Conservation (phyloP, 2,113 vertebrate genomes). For the Austrofundulus limnaeus region DNA sequence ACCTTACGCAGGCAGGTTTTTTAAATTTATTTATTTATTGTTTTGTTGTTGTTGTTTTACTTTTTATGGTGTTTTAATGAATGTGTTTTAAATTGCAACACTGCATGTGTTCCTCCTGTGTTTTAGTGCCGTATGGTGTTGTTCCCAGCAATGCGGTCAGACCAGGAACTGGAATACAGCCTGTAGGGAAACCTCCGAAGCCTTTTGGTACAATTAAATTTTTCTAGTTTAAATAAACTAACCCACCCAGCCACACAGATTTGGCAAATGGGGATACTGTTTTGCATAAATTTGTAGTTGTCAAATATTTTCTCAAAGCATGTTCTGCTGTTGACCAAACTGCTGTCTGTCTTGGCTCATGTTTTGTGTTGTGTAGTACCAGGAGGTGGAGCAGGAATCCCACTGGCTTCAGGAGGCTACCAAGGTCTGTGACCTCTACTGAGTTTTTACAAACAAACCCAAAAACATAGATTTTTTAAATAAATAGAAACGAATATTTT, state of each 20-base stretch:
- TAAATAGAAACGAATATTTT: neutral
- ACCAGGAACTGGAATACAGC: constrained; percentile 50
- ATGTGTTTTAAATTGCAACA: neutral
- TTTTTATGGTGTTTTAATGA: neutral
- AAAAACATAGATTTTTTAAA: too few relatives aligned
- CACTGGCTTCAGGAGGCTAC: constrained; percentile 60
- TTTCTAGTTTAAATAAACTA: neutral
- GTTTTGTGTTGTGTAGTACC: constrained; percentile 26
- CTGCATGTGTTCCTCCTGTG: constrained; percentile 6
- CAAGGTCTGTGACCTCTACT: too few relatives aligned
- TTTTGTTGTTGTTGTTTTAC: too few relatives aligned
- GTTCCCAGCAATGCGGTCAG: too few relatives aligned
- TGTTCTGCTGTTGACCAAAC: neutral
- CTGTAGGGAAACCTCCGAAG: constrained; percentile 75
- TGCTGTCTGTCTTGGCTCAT: neutral
- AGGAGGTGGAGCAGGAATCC: constrained; percentile 59
- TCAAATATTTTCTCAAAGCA: neutral
- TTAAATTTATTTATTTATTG: too few relatives aligned
- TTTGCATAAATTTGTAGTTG: too few relatives aligned
- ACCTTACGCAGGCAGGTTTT: constrained; percentile 51
- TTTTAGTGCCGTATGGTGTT: constrained; percentile 56
- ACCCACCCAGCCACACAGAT: neutral
- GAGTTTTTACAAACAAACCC: too few relatives aligned
- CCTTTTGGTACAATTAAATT: constrained; percentile 42
- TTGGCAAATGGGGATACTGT: neutral